These are phyloP conservation scores for Pristionchus exspectatus DNA, from an alignment of 2,888 invertebrate genomes.

Conservation along the genomic window DNA sequence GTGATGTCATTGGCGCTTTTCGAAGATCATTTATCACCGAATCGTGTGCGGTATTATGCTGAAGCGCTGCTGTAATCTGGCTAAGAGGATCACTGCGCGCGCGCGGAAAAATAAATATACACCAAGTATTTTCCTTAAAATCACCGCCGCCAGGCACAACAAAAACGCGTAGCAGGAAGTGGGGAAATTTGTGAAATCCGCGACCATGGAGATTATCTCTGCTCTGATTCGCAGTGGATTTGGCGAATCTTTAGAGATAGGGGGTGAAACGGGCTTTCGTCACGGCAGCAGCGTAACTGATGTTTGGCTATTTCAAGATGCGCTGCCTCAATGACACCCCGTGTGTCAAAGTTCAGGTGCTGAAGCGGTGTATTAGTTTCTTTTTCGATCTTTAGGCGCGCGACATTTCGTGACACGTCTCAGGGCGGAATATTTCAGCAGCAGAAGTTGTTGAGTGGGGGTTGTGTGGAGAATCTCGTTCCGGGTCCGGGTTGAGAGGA, in stretches of 20 bases:
- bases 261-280: not conserved
- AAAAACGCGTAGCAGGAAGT: conserved; percentile 28
- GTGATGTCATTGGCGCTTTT: not conserved
- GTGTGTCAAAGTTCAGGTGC: not conserved
- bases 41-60: not conserved
- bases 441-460: not conserved
- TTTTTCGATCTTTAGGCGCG: conserved; percentile 22
- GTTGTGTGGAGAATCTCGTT: not conserved
- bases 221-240: not conserved
- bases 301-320: not conserved
- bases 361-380: conserved; percentile 23
- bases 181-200: not conserved
- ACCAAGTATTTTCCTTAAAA: not conserved
- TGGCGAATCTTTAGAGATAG: not conserved
- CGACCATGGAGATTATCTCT: not conserved
- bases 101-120: not conserved
- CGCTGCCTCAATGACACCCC: not conserved
- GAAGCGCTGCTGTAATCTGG: not conserved
- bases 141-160: not conserved
- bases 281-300: not conserved
- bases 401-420: conserved; percentile 33
- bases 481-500: conserved; percentile 47
- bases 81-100: not conserved
- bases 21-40: not conserved
- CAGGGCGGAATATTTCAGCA: not conserved